Evolutionary conservation across 1,140 invertebrate species (phyloP).

Genomic region (Drosophila truncata): DNA sequence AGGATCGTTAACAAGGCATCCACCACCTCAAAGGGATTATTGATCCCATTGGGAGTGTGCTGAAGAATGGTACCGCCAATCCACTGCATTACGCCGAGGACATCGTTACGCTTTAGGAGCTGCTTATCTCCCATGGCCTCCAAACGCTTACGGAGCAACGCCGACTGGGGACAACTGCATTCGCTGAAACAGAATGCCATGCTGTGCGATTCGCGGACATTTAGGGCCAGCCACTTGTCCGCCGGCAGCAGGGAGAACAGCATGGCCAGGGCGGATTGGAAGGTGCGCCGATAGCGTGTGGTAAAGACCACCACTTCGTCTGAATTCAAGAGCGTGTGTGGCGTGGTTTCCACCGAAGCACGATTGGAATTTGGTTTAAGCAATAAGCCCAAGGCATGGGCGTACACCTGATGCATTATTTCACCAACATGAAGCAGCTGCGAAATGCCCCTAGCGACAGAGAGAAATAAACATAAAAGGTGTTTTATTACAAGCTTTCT

Average conservation of each 20-base stretch:
- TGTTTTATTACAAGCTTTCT: neutral
- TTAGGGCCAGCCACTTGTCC: slow-evolving; percentile 82
- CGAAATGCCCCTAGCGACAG: slow-evolving; percentile 86
- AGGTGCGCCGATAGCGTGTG: slow-evolving; percentile 94
- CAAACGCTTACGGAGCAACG: slow-evolving; percentile 80
- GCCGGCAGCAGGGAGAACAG: slow-evolving; percentile 91
- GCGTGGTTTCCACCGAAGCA: slow-evolving; percentile 60
- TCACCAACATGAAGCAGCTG: slow-evolving; percentile 93
- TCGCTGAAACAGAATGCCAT: slow-evolving; percentile 94
- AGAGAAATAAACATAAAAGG: neutral
- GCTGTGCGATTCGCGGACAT: slow-evolving; percentile 90
- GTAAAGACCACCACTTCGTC: slow-evolving; percentile 91
- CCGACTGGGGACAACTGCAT: slow-evolving; percentile 92
- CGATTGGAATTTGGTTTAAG: slow-evolving; percentile 52
- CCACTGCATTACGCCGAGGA: slow-evolving; percentile 86
- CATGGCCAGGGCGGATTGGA: slow-evolving; percentile 94
- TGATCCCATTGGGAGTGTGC: slow-evolving; percentile 87
- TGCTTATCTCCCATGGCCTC: slow-evolving; percentile 51
- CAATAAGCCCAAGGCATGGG: slow-evolving; percentile 86
- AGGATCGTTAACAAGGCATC: slow-evolving; percentile 93
- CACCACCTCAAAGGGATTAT: slow-evolving; percentile 89
- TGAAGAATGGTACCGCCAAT: slow-evolving; percentile 88
- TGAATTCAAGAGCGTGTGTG: slow-evolving; percentile 78
- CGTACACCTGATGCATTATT: slow-evolving; percentile 90
- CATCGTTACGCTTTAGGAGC: slow-evolving; percentile 87